Evolutionary conservation across 2,888 invertebrate genomes (phyloP).

Genomic region (Neria commutata): DNA sequence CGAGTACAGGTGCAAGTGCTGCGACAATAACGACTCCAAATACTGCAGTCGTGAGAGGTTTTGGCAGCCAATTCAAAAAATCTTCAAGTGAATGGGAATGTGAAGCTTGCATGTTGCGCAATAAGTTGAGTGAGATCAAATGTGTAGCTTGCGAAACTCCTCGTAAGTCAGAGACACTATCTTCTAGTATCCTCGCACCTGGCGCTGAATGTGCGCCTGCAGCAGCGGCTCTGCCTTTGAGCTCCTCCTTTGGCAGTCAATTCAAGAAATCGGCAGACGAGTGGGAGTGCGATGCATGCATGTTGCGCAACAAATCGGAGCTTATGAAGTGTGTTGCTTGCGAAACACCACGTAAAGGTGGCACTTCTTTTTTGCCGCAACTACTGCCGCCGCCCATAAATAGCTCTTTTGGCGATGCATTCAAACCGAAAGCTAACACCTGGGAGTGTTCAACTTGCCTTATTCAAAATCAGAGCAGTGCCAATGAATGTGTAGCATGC

Average conservation of each 20-base stretch:
- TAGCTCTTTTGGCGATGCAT: slow-evolving; percentile 59
- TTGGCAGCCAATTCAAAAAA: slow-evolving; percentile 64
- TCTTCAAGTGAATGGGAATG: slow-evolving; percentile 71
- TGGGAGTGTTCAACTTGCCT: slow-evolving; percentile 70
- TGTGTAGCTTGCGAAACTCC: slow-evolving; percentile 67
- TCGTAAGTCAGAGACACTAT: slow-evolving; percentile 39
- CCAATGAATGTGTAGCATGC: slow-evolving; percentile 65
- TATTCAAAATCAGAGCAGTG: slow-evolving; percentile 64
- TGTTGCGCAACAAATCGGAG: slow-evolving; percentile 65
- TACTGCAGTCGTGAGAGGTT: slow-evolving; percentile 4
- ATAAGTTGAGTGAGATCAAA: slow-evolving; percentile 60
- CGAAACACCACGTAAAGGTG: slow-evolving; percentile 57
- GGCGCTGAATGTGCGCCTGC: background rate
- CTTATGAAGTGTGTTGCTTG: slow-evolving; percentile 66
- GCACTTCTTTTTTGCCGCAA: slow-evolving; percentile 12
- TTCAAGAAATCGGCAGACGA: slow-evolving; percentile 66
- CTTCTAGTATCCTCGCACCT: too few relatives aligned
- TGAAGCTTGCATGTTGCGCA: slow-evolving; percentile 68
- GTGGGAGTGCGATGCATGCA: slow-evolving; percentile 73
- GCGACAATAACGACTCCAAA: background rate
- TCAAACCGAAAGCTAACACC: slow-evolving; percentile 65
- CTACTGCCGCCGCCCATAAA: slow-evolving; percentile 6
- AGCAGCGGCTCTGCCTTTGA: slow-evolving; percentile 10
- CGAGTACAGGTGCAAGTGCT: background rate
- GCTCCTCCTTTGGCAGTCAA: slow-evolving; percentile 45